Percentiles rank a stretch among this genome's conserved stretches.
These are phyloP conservation scores for Callaeas wilsoni DNA, from an alignment of 2,113 vertebrate genomes.

Conservation along the genomic window DNA sequence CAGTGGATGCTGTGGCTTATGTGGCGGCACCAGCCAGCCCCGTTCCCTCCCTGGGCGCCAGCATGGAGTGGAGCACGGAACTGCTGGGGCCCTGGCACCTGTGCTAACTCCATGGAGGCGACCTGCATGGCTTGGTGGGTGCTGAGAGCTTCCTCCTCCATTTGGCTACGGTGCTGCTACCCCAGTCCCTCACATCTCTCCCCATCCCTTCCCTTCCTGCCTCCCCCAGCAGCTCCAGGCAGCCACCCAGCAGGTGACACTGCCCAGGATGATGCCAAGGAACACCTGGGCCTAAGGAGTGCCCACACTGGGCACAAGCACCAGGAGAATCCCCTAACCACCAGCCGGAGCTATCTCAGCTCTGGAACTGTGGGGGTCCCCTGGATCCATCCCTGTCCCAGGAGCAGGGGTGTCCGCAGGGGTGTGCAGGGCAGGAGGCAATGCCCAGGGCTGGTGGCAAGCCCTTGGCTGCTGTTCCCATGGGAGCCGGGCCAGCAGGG, in stretches of 20 bases:
- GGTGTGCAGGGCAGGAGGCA: not conserved
- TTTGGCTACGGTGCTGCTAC: not conserved
- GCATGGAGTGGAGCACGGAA: rapidly evolving
- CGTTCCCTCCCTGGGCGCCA: rapidly evolving
- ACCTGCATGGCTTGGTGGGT: not conserved
- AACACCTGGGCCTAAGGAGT: not conserved
- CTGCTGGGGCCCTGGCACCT: not conserved
- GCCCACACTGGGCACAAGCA: not conserved
- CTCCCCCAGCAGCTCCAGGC: not conserved
- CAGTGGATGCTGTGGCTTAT: rapidly evolving
- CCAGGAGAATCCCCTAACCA: not conserved
- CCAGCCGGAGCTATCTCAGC: not conserved
- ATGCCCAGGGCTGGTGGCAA: not conserved
- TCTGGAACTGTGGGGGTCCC: not conserved
- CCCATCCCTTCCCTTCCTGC: not conserved
- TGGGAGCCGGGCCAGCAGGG: not conserved
- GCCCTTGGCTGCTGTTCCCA: not conserved
- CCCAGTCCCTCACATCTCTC: not conserved
- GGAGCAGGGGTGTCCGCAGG: not conserved
- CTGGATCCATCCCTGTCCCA: not conserved
- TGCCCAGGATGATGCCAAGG: not conserved
- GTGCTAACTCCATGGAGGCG: rapidly evolving
- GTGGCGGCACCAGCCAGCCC: not conserved
- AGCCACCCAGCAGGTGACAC: not conserved
- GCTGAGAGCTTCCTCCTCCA: not conserved